Evolutionary conservation across 2,797 vertebrate species (phyloP), one percentile per base, ranked within the genome.

Genomic region (Clamator glandarius): DNA sequence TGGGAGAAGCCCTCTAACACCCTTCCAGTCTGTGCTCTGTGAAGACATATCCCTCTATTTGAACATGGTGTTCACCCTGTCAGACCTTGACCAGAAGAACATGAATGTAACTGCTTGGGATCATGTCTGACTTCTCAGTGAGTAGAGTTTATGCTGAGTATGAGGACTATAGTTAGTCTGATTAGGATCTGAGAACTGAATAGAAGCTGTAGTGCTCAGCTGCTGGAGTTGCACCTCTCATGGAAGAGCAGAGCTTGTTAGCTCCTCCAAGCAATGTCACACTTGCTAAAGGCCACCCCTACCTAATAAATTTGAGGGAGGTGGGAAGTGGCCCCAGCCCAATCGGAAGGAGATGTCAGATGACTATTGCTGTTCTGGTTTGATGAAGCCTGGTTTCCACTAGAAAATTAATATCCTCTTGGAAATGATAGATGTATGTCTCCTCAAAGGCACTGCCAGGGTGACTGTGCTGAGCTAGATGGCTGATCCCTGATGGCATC

Each of bases 381-480:
- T 67, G 42, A 35, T 21, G 39, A 55, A 82, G 23, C 31, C 35
- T 81, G 46, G 11, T 15, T 84, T 24, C 21, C 0, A 1, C 21
- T 55, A 42, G 59, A 46, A 64, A 79, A 61, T 66, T 54, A 50
- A 67, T 35, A 72, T 8, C 7, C 42, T 46, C 2, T 64, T 25
- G 42, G 66, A 78, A 78, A 16, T 67, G 20, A 11, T 3, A 35
- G 15, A 36, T 50, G 4, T 25, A 20, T 39, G 12, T 66, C 36
- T 72, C n/a, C 9, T 62, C 68, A 66, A 84, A 57, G 51, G 52
- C 16, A 28, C 13, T 2, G 0, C 13, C 1, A 0, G 42, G 79
- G 41, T 83, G 72, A 6, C 31, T 0, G 0, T n/a, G 63, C 55
- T 17, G 70, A 31, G 19, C 1, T 5, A 63, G 55, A 15, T 1